A percentile compares a stretch with the other conserved stretches of the same genome.
phyloP scores from a whole-genome alignment of 2,113 vertebrate species.

The Cyphomyrus plagiostoma region DNA sequence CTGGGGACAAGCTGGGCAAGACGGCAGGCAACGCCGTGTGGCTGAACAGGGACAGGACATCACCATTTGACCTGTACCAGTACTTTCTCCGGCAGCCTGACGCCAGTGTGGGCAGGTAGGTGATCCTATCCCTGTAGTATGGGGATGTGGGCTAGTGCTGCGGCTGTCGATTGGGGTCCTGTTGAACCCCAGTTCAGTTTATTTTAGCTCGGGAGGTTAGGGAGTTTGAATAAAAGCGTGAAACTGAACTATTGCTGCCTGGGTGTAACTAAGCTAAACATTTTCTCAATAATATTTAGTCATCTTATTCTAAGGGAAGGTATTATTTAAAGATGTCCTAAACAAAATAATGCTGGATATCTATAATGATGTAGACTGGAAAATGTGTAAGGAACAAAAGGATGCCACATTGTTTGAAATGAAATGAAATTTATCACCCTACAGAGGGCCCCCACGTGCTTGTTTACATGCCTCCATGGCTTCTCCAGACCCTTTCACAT shows the following conservation, averaged over 20 bases:
- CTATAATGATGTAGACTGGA: too few relatives aligned
- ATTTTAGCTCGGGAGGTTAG: neutral
- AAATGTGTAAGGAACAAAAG: too few relatives aligned
- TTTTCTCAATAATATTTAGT: too few relatives aligned
- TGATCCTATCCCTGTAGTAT: neutral
- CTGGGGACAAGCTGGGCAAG: conserved; percentile 91
- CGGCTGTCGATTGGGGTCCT: neutral
- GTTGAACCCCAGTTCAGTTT: neutral
- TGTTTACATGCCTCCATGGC: too few relatives aligned
- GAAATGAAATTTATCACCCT: too few relatives aligned
- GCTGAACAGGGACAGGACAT: conserved; percentile 83
- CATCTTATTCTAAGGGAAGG: neutral
- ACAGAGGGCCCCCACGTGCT: too few relatives aligned
- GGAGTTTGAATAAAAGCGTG: neutral
- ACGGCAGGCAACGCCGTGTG: conserved; percentile 91
- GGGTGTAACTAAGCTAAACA: too few relatives aligned
- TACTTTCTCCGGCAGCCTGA: conserved; percentile 87
- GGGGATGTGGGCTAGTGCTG: neutral
- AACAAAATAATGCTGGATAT: neutral
- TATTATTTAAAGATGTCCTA: neutral
- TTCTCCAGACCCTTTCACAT: too few relatives aligned
- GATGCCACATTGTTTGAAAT: too few relatives aligned
- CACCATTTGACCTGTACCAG: conserved; percentile 91
- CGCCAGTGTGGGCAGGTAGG: conserved; percentile 68
- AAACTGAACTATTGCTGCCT: too few relatives aligned